Evolutionary conservation across 2,888 invertebrate genomes (phyloP).

Genomic region (Drosophila borborema): DNA sequence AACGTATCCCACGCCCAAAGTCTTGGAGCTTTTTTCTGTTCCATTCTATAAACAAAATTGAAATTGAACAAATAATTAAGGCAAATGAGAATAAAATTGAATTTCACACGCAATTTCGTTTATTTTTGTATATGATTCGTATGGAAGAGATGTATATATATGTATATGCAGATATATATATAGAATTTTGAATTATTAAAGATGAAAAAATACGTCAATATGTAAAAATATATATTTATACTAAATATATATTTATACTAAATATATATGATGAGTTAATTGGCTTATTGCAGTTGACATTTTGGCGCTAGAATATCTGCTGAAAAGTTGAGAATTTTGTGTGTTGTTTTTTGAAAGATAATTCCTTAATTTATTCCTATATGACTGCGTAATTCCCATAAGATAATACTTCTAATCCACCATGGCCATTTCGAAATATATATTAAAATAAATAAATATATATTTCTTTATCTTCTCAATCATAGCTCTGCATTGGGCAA

Average conservation of each 20-base stretch:
- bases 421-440: too few relatives aligned
- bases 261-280: background rate
- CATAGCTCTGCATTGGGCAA: too few relatives aligned
- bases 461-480: too few relatives aligned
- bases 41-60: conserved; percentile 60
- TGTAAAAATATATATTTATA: background rate
- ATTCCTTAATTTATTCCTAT: too few relatives aligned
- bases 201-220: background rate
- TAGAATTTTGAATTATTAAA: conserved; percentile 1
- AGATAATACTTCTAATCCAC: too few relatives aligned
- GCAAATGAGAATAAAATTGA: conserved; percentile 39
- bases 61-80: conserved; percentile 32
- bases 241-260: conserved; percentile 1
- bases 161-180: background rate
- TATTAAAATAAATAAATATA: too few relatives aligned
- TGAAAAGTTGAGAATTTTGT: background rate
- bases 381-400: too few relatives aligned
- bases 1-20: conserved; percentile 56
- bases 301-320: background rate
- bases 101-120: conserved; percentile 70
- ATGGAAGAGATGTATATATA: background rate
- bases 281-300: background rate
- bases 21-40: conserved; percentile 47
- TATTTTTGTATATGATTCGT: conserved; percentile 53
- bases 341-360: background rate